Evolutionary conservation across 2,888 invertebrate genomes (phyloP).

Genomic region (Oscheius onirici): DNA sequence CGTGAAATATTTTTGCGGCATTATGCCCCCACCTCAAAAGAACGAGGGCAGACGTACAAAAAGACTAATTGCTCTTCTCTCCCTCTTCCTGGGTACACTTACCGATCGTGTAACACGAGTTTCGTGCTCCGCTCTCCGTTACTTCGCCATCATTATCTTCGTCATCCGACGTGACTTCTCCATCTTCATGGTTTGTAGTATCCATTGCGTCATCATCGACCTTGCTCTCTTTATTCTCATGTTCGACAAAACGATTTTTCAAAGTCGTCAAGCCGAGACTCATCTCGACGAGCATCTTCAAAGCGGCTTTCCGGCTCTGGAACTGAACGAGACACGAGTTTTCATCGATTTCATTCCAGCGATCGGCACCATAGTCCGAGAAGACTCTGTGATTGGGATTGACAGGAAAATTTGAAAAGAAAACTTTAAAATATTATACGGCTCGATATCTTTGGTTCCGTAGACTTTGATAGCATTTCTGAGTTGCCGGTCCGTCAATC

Average conservation of each 20-base stretch:
- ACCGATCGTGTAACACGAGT: conserved; percentile 7
- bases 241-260: conserved; percentile 5
- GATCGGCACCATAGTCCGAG: not conserved
- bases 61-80: too few species aligned
- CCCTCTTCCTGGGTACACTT: not conserved
- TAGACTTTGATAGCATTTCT: not conserved
- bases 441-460: not conserved
- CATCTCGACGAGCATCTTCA: conserved; percentile 1
- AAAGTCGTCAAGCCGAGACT: not conserved
- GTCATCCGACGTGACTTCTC: not conserved
- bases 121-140: not conserved
- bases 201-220: not conserved
- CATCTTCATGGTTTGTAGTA: not conserved
- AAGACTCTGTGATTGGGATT: conserved; percentile 2
- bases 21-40: not conserved
- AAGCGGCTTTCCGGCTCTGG: not conserved
- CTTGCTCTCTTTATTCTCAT: not conserved
- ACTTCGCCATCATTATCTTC: conserved; percentile 14
- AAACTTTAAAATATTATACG: not conserved
- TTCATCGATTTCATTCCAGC: not conserved
- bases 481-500: not conserved
- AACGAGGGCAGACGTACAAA: not conserved
- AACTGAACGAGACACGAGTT: conserved; percentile 1
- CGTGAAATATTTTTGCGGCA: conserved; percentile 7
- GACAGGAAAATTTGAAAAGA: not conserved